phyloP scores from a whole-genome alignment of 2,797 vertebrate genomes.

The Lepilemur septentrionalis region DNA sequence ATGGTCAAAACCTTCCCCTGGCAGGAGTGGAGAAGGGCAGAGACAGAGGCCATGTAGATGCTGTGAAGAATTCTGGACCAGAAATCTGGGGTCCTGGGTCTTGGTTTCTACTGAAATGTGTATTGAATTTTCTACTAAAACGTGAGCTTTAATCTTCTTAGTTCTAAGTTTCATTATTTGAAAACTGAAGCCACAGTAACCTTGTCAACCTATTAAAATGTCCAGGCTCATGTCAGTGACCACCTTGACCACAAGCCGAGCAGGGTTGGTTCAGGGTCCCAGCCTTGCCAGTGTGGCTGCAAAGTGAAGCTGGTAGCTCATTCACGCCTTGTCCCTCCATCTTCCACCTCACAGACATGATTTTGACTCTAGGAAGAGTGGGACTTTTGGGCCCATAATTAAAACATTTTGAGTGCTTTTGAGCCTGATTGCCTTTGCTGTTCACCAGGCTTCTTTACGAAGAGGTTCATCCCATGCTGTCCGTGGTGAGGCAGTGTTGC shows the following conservation, averaged over 20 bases:
- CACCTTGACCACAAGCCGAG: not conserved
- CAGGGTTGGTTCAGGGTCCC: not conserved
- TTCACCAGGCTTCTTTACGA: not conserved
- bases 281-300: not conserved
- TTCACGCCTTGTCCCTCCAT: not conserved
- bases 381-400: not conserved
- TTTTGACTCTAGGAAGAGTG: not conserved
- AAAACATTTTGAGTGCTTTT: not conserved
- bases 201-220: not conserved
- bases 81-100: not conserved
- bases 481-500: not conserved
- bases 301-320: not conserved
- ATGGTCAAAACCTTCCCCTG: not conserved
- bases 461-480: not conserved
- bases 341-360: not conserved
- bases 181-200: not conserved
- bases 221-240: not conserved
- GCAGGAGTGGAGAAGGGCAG: not conserved
- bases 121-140: not conserved
- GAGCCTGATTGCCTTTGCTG: not conserved
- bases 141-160: not conserved
- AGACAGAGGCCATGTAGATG: not conserved
- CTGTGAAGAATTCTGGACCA: not conserved
- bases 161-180: constrained; percentile 7
- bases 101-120: not conserved